These are phyloP conservation scores for Lithophane socia DNA, from an alignment of 2,888 invertebrate genomes.

Conservation along the genomic window DNA sequence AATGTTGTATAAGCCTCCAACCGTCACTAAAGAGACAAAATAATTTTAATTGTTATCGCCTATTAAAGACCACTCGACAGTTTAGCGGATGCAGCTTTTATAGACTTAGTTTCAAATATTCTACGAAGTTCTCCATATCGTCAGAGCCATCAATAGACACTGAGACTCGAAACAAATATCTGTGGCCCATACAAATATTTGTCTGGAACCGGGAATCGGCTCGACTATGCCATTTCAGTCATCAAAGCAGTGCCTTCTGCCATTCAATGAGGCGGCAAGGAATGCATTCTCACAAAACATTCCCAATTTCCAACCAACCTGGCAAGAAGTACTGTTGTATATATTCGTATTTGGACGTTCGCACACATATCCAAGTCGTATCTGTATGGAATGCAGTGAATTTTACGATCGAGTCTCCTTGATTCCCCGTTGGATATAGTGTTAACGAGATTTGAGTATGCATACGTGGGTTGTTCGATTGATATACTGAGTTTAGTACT, in stretches of 20 bases:
- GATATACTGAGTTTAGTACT: background rate
- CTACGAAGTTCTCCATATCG: background rate
- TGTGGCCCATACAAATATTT: slow-evolving; percentile 46
- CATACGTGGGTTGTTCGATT: background rate
- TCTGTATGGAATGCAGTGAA: background rate
- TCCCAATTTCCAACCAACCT: slow-evolving; percentile 14
- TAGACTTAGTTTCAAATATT: background rate
- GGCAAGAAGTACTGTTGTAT: slow-evolving; percentile 2
- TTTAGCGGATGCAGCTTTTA: background rate
- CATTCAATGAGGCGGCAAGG: slow-evolving; percentile 42
- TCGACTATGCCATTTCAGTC: slow-evolving; percentile 31
- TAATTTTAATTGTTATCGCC: too few relatives aligned
- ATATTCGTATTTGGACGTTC: background rate
- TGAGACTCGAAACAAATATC: slow-evolving; percentile 34
- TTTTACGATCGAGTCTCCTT: background rate
- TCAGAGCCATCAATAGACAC: background rate
- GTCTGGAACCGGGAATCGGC: slow-evolving; percentile 28
- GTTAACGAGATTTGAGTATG: background rate
- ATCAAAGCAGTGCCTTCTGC: slow-evolving; percentile 24
- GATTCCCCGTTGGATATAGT: background rate
- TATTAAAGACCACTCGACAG: too few relatives aligned
- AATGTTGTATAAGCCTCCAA: too few relatives aligned
- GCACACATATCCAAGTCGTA: background rate
- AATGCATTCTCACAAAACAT: slow-evolving; percentile 44
- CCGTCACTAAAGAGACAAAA: too few relatives aligned